Evolutionary conservation across 2,797 vertebrate species (phyloP), one percentile per base, ranked within the genome.

Genomic region (Sebastes diaconus): DNA sequence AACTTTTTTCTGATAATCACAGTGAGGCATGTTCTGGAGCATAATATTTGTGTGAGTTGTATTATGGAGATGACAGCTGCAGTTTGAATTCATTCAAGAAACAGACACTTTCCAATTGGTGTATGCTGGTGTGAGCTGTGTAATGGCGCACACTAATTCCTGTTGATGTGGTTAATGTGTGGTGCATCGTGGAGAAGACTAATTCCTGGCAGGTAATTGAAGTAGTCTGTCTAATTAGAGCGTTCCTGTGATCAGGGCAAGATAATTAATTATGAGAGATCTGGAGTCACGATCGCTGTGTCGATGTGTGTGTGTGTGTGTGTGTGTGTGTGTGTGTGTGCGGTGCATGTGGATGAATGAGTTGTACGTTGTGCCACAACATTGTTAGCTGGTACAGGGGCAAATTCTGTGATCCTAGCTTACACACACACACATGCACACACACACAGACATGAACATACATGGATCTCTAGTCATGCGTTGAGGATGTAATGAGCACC

Each of bases 401-500:
- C 52, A 68, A 55, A 73, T 14, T 61, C 30, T 55, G 57, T 75
- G 29, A 70, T 61, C 52, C 16, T 16, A 63, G 6, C 50, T 59
- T 42, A 50, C 72, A 71, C 50, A 77, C 63, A 68, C 18, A 39
- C 12, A 39, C 36, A 81, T 20, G 27, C 58, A 67, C 42, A 73
- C 79, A 73, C 55, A 81, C 32, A 75, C 24, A 66, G 18, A 76
- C 9, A 66, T 30, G 25, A 27, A 72, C 60, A 75, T 58, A 77
- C 69, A 85, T 78, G 57, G 52, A 79, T 73, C 25, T 93, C 89
- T 90, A 95, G 87, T 94, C 90, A 95, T 94, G 94, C 93, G 84
- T 91, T 87, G 87, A 92, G 69, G 80, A 94, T 91, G 94, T 95
- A 96, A 96, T 97, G 96, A 97, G 95, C 94, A 95, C 95, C 95